Evolutionary conservation across 1,140 invertebrate genomes (phyloP).

Genomic region (Drosophila sp.): DNA sequence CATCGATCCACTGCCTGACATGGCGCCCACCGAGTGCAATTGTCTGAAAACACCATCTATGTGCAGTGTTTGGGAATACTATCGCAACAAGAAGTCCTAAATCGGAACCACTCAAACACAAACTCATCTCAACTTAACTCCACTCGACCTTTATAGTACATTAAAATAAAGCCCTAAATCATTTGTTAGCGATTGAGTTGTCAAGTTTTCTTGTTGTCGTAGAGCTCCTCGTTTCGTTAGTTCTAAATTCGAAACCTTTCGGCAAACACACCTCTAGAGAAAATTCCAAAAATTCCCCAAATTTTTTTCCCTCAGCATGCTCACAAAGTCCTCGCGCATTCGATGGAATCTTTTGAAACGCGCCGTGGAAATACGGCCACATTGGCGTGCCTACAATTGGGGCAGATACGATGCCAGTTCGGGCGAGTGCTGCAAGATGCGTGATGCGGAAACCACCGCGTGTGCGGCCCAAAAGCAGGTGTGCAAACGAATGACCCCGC

Average conservation of each 20-base stretch:
- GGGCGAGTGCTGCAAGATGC: conserved; percentile 25
- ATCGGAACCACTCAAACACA: too few species aligned
- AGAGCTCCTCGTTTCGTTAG: too few species aligned
- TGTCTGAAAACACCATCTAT: conserved; percentile 48
- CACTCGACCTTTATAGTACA: too few species aligned
- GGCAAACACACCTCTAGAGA: too few species aligned
- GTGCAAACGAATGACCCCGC: neutral
- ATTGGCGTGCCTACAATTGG: conserved; percentile 30
- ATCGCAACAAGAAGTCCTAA: conserved; percentile 57
- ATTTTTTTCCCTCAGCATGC: conserved; percentile 24
- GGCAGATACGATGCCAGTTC: conserved; percentile 41
- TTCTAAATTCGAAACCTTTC: too few species aligned
- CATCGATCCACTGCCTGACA: conserved; percentile 38
- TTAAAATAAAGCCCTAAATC: too few species aligned
- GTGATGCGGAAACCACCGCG: neutral
- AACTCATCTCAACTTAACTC: neutral
- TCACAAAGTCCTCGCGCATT: neutral
- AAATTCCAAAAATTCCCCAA: too few species aligned
- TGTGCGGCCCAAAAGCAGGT: neutral
- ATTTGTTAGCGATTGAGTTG: too few species aligned
- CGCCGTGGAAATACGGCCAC: too few species aligned
- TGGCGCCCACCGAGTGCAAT: conserved; percentile 45
- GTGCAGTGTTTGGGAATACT: conserved; percentile 65
- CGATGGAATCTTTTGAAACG: neutral
- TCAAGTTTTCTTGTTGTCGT: too few species aligned